Evolutionary conservation across 2,888 invertebrate genomes (phyloP), one percentile per base, ranked within the genome.

Genomic region (Gastrophysa polygoni): DNA sequence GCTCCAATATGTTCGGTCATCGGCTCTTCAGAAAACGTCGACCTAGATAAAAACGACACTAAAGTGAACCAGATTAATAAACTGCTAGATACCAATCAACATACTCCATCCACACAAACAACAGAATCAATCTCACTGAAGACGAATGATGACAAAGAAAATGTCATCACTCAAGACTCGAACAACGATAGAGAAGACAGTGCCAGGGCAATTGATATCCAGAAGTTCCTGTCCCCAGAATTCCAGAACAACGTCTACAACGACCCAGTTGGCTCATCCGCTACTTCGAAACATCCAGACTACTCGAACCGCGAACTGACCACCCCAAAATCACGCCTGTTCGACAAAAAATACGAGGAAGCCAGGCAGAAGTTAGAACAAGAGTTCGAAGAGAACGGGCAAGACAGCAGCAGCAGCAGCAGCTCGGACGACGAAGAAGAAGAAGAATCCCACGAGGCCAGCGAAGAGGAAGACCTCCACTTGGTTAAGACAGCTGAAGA

Each of bases 291-390:
- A 48, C 56, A 48, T 20, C 18, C 57, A 17, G 49, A 66, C 28
- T 70, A 63, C 20, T 34, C 57, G 2, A 57, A 69, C 10, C 46
- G 66, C 14, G 73, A 74, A 16, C 72, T 85, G 34, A 86, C 86
- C 8, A 87, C 86, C n/a, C 85, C 86, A 11, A 83, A 81, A 74
- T 82, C 84, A 55, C 82, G 83, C 57, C 82, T 81, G 66, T 86
- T 86, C 66, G 87, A 87, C 71, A 81, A 83, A 68, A 85, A 83
- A 69, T 84, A 80, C 71, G 79, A 83, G 66, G 80, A 84, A 73
- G 82, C 87, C 63, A 84, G 85, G 18, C 81, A 83, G 57, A 84
- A 85, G 73, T 84, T 87, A 64, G 82, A 82, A 64, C 84, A 84
- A 71, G 84, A 85, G 61, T 78, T 86, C 29, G 76, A 59, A 21